Conservation (phyloP, 2,888 invertebrate species). For the Ligdia adustata region DNA sequence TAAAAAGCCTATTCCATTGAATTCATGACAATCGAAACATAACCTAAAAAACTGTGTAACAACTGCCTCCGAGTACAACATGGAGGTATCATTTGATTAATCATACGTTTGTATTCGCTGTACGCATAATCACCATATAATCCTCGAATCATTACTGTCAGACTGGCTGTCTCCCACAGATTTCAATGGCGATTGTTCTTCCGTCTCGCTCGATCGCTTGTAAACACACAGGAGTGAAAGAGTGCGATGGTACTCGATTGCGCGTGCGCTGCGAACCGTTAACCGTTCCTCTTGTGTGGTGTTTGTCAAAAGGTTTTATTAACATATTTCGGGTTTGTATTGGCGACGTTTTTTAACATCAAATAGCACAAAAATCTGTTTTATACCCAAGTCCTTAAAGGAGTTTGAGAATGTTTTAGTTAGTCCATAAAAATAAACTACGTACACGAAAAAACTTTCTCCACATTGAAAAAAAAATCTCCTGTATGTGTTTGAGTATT, state of each 20-base stretch:
- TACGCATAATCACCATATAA: slow-evolving; percentile 31
- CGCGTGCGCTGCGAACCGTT: slow-evolving; percentile 65
- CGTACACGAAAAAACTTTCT: no score
- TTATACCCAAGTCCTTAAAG: no score
- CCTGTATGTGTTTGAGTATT: no score
- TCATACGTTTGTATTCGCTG: slow-evolving; percentile 7
- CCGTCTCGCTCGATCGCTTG: slow-evolving; percentile 44
- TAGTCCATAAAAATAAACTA: no score
- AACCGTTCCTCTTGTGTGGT: slow-evolving; percentile 45
- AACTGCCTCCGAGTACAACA: slow-evolving; percentile 3
- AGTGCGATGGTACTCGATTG: slow-evolving; percentile 47
- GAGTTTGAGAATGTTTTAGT: no score
- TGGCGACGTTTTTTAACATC: neutral
- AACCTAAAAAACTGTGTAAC: slow-evolving; percentile 11
- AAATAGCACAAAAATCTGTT: no score
- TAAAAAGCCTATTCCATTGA: slow-evolving; percentile 3
- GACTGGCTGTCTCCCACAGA: slow-evolving; percentile 60
- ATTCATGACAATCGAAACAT: slow-evolving; percentile 7
- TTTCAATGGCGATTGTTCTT: slow-evolving; percentile 67
- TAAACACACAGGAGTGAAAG: slow-evolving; percentile 34
- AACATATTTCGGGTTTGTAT: neutral
- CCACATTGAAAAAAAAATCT: no score
- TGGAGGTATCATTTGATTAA: slow-evolving; percentile 21
- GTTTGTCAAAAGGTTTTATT: slow-evolving; percentile 8
- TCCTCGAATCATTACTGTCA: slow-evolving; percentile 38